A percentile compares a stretch with the other conserved stretches of the same genome.
Conservation (phyloP, 2,797 vertebrate species). For the Catharus ustulatus region DNA sequence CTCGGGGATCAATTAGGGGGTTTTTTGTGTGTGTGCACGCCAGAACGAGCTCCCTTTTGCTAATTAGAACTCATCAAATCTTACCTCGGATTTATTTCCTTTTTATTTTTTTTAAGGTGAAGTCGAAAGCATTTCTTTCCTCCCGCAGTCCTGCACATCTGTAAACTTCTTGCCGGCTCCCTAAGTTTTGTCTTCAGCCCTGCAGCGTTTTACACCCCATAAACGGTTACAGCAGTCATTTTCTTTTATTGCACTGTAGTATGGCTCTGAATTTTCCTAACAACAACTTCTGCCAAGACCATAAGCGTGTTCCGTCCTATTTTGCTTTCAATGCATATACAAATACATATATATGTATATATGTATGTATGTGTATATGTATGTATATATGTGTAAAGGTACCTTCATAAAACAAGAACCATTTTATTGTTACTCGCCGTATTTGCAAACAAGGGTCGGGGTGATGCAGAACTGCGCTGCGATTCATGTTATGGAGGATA, state of each 20-base stretch:
- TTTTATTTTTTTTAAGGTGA: background rate
- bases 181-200: conserved; percentile 78
- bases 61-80: conserved; percentile 42
- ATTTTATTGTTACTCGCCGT: background rate
- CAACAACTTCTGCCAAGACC: conserved; percentile 83
- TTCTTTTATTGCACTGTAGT: conserved; percentile 92
- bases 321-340: background rate
- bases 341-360: background rate
- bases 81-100: background rate
- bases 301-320: background rate
- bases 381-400: background rate
- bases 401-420: background rate
- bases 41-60: conserved; percentile 34
- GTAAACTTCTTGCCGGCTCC: conserved; percentile 56
- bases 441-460: background rate
- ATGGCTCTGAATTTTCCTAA: conserved; percentile 80
- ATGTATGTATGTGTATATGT: too few relatives aligned
- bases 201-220: conserved; percentile 93
- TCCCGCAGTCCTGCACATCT: conserved; percentile 42
- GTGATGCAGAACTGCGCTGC: background rate
- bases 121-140: background rate
- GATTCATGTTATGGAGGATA: background rate
- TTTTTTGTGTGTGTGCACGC: conserved; percentile 4
- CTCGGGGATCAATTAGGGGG: conserved; percentile 62
- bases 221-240: conserved; percentile 95